Evolutionary conservation across 2,888 invertebrate species (phyloP).

Genomic region (Rotaria sp.): DNA sequence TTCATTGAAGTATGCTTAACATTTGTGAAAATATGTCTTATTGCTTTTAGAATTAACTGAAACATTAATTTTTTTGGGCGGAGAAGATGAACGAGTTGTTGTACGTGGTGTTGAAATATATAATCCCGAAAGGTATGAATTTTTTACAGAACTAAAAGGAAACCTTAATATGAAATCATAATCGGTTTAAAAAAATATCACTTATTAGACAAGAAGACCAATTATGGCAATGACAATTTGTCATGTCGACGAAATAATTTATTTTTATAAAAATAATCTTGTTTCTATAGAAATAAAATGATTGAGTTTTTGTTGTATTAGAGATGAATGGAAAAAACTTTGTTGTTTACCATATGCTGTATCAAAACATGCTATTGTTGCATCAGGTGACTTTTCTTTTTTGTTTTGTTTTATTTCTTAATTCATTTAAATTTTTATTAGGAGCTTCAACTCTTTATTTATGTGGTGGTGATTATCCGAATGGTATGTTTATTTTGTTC

Average conservation of each 20-base stretch:
- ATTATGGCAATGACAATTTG: no score
- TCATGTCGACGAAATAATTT: no score
- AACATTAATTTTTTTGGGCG: constrained; percentile 58
- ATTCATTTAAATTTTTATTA: not conserved
- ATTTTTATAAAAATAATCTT: no score
- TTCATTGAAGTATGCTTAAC: not conserved
- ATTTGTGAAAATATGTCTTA: no score
- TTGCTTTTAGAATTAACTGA: constrained; percentile 43
- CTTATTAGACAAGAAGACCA: no score
- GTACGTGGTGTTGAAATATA: constrained; percentile 58
- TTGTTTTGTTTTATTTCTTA: not conserved
- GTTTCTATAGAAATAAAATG: no score
- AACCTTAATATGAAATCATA: no score
- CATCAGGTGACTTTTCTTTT: constrained; percentile 50
- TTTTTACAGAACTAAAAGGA: no score
- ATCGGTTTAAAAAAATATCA: no score
- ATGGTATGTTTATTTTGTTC: constrained; percentile 28
- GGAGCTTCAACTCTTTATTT: not conserved
- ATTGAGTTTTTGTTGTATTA: constrained; percentile 27
- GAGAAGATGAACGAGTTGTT: constrained; percentile 59
- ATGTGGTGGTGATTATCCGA: constrained; percentile 8
- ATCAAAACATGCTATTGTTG: constrained; percentile 59
- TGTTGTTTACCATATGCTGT: constrained; percentile 59
- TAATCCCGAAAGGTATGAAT: constrained; percentile 47
- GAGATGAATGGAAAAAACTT: constrained; percentile 56